Percentiles rank a stretch among this genome's conserved stretches.
phyloP scores from a whole-genome alignment of 2,888 invertebrate genomes.

The Rotaria macrura region DNA sequence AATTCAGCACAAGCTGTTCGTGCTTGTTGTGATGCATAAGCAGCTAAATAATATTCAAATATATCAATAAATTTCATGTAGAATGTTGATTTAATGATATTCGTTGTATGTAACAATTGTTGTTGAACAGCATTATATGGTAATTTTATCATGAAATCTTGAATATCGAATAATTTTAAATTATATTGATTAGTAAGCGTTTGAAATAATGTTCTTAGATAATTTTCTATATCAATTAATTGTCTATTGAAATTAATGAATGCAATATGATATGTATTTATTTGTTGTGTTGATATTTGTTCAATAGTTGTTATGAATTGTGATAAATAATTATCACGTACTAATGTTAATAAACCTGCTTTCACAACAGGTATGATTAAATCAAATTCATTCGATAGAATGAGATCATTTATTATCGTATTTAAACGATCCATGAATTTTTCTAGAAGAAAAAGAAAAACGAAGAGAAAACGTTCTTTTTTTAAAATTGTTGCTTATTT shows the following conservation, averaged over 20 bases:
- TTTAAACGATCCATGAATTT: not conserved
- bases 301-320: not conserved
- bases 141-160: not conserved
- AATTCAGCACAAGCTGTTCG: not conserved
- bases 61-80: not conserved
- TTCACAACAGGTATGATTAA: not conserved
- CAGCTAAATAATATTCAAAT: constrained; percentile 16
- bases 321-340: not conserved
- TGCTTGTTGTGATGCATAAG: not conserved
- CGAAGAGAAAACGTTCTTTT: no score
- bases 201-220: not conserved
- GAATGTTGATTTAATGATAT: not conserved
- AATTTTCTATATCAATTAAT: constrained; percentile 1
- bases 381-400: not conserved
- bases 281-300: not conserved
- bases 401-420: not conserved
- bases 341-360: not conserved
- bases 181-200: not conserved
- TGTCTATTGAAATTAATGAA: not conserved
- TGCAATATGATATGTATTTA: not conserved
- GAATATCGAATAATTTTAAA: not conserved
- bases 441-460: not conserved
- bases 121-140: not conserved
- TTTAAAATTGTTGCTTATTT: no score
- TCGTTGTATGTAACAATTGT: not conserved